Conservation (phyloP, 2,888 invertebrate species). For the Conus canariensis region DNA sequence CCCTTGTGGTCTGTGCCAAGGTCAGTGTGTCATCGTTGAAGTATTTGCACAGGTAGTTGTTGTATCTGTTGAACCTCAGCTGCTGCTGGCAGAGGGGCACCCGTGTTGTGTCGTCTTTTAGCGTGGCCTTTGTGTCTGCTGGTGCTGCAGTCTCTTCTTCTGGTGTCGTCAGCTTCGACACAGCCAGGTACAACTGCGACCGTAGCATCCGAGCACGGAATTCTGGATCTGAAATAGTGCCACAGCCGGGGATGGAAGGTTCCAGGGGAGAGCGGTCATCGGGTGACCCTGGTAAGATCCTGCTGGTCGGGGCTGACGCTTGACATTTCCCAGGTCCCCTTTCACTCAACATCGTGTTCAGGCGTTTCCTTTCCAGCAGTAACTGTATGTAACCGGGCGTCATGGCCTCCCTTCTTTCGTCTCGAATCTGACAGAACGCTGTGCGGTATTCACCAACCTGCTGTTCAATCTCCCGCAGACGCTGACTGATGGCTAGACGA, state of each 20-base stretch:
- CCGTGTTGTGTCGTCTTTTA: background rate
- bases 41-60: background rate
- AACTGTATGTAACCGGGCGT: background rate
- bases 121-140: background rate
- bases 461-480: background rate
- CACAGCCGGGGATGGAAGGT: background rate
- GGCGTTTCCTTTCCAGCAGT: background rate
- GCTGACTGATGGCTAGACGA: background rate
- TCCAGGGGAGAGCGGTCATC: background rate
- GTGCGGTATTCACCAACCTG: background rate
- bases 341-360: background rate
- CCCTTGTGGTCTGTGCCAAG: background rate
- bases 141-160: background rate
- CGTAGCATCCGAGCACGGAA: background rate
- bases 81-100: background rate
- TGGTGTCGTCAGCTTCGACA: background rate
- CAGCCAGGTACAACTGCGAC: background rate
- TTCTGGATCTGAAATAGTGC: background rate
- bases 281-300: background rate
- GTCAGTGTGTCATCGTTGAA: background rate
- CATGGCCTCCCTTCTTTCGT: background rate
- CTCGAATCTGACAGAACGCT: background rate
- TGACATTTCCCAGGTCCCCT: background rate
- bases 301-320: background rate
- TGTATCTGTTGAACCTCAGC: background rate